Evolutionary conservation across 2,797 vertebrate genomes (phyloP).

Genomic region (Todus mexicanus): DNA sequence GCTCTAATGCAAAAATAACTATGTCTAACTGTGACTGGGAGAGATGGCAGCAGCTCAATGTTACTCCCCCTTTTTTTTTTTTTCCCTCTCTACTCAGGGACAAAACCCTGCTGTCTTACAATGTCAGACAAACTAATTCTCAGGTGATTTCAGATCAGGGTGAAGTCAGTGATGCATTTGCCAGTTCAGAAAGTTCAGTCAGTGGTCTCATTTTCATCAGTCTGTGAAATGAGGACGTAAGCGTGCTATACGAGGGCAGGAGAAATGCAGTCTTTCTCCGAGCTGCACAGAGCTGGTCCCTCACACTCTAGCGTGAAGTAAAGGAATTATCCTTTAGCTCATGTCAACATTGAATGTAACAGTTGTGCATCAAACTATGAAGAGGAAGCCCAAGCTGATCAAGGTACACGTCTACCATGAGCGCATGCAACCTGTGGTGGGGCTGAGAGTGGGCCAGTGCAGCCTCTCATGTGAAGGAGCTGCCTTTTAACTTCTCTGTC

Average conservation of each 20-base stretch:
- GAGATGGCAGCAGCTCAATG: conserved; percentile 27
- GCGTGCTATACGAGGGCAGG: neutral
- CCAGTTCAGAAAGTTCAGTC: neutral
- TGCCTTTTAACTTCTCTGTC: conserved; percentile 36
- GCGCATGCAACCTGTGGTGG: neutral
- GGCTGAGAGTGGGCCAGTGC: neutral
- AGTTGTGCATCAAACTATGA: neutral
- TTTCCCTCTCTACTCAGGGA: neutral
- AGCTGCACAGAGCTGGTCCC: neutral
- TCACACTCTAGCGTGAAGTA: rapidly evolving
- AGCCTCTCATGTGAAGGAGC: neutral
- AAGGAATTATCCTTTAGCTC: neutral
- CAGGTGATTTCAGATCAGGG: neutral
- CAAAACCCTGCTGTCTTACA: neutral
- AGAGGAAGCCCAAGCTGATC: neutral
- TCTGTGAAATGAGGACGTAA: neutral
- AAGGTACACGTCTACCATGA: rapidly evolving
- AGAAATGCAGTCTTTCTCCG: neutral
- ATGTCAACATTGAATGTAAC: neutral
- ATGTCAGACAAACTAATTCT: neutral
- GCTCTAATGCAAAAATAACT: conserved; percentile 51
- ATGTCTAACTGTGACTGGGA: neutral
- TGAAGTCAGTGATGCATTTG: neutral
- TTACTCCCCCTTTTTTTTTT: neutral
- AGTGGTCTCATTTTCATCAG: neutral